Conservation (phyloP, 2,113 vertebrate species). For the Coreoperca whiteheadi region DNA sequence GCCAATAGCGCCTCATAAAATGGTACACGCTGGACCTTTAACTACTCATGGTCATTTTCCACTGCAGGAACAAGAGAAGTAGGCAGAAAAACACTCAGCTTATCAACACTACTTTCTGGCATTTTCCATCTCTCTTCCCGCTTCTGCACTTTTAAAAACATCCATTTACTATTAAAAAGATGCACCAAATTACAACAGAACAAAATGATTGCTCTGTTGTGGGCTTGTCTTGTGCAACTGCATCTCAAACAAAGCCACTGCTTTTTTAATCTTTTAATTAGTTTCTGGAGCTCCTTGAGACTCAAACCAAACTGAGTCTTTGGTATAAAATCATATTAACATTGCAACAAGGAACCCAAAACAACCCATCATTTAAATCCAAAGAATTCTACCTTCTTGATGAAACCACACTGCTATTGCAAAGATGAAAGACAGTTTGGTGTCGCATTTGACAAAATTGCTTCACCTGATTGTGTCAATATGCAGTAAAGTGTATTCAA, state of each 20-base stretch:
- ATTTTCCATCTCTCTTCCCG: background rate
- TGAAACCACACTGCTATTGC: background rate
- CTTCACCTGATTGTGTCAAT: constrained; percentile 14
- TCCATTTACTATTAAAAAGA: background rate
- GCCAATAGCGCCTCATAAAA: too few relatives aligned
- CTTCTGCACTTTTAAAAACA: background rate
- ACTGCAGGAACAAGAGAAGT: background rate
- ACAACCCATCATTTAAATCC: background rate
- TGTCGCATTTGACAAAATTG: background rate
- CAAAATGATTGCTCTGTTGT: background rate
- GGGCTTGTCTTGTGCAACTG: background rate
- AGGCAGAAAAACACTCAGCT: background rate
- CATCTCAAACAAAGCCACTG: background rate
- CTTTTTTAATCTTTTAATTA: background rate
- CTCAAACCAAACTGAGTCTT: background rate
- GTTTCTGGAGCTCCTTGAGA: background rate
- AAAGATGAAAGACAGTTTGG: background rate
- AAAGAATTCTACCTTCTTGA: background rate
- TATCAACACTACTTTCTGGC: background rate
- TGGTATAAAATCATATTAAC: background rate
- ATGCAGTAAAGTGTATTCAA: background rate
- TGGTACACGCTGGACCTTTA: background rate
- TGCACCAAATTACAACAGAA: constrained; percentile 7
- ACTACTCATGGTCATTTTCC: background rate
- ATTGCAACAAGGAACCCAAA: background rate